A percentile compares a stretch with the other conserved stretches of the same genome.
Conservation (phyloP, 2,888 invertebrate species). For the Microplitis manilae region DNA sequence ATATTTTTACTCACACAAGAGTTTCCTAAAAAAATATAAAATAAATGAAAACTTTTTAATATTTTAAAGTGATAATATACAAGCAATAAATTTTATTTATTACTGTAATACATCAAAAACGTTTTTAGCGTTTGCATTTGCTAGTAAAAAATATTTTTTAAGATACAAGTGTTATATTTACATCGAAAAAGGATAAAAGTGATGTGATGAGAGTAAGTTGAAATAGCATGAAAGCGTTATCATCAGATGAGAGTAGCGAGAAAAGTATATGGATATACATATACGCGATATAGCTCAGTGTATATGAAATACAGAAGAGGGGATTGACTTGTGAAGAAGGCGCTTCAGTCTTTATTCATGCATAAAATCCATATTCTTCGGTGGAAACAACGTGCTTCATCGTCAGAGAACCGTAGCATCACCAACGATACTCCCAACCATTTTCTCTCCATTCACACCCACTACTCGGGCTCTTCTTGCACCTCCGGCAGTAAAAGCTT, state of each 20-base stretch:
- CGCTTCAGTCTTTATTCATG: conserved; percentile 54
- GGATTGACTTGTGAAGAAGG: conserved; percentile 43
- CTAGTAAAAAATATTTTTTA: neutral
- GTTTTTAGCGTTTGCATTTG: neutral
- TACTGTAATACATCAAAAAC: neutral
- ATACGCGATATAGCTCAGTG: conserved; percentile 8
- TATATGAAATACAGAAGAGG: conserved; percentile 15
- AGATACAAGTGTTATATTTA: neutral
- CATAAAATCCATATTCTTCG: conserved; percentile 68
- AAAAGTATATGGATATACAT: neutral
- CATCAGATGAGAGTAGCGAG: neutral
- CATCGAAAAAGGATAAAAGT: conserved; percentile 8
- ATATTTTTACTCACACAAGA: no score
- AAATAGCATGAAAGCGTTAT: conserved; percentile 7
- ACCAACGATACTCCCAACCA: conserved; percentile 32
- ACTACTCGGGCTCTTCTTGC: conserved; percentile 40
- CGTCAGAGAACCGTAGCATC: conserved; percentile 56
- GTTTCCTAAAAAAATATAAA: neutral
- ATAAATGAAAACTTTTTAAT: neutral
- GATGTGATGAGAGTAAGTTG: neutral
- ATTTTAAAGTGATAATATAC: neutral
- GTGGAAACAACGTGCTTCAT: conserved; percentile 61
- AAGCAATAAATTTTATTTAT: neutral
- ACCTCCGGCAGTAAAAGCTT: conserved; percentile 42
- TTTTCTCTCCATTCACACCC: conserved; percentile 17